Percentiles rank a stretch among this genome's conserved stretches.
phyloP scores from a whole-genome alignment of 2,797 vertebrate species.

The Delichon dasypus region DNA sequence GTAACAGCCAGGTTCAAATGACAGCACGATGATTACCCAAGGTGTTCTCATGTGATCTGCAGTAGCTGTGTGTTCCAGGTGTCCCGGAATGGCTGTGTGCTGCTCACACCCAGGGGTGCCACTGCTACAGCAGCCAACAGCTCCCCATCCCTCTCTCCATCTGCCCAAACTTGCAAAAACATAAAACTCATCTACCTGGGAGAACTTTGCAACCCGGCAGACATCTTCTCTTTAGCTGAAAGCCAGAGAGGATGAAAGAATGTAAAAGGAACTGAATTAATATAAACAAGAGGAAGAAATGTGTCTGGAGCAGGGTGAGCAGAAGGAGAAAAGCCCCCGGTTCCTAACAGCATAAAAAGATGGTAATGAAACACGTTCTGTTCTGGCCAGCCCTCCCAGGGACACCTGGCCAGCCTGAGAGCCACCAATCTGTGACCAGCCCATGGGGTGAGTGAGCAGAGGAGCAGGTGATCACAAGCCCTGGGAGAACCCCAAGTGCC shows the following conservation, averaged over 20 bases:
- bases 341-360: not conserved
- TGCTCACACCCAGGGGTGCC: constrained; percentile 8
- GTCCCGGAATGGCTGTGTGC: not conserved
- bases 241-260: constrained; percentile 1
- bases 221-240: not conserved
- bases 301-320: not conserved
- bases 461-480: not conserved
- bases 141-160: constrained; percentile 47
- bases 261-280: not conserved
- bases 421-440: fast-evolving
- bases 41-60: not conserved
- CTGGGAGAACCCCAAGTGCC: not conserved
- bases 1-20: constrained; percentile 1
- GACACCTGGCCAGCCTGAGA: not conserved
- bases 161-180: constrained; percentile 44
- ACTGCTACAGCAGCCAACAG: constrained; percentile 19
- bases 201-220: constrained; percentile 26
- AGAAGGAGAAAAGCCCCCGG: not conserved
- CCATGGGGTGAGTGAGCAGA: not conserved
- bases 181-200: constrained; percentile 39
- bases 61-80: not conserved
- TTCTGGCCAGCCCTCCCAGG: not conserved
- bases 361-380: fast-evolving
- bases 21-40: constrained; percentile 24
- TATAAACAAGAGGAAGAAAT: not conserved